Percentiles rank a stretch among this genome's conserved stretches.
Conservation (phyloP, 2,888 invertebrate species). For the Drosophila borealis region DNA sequence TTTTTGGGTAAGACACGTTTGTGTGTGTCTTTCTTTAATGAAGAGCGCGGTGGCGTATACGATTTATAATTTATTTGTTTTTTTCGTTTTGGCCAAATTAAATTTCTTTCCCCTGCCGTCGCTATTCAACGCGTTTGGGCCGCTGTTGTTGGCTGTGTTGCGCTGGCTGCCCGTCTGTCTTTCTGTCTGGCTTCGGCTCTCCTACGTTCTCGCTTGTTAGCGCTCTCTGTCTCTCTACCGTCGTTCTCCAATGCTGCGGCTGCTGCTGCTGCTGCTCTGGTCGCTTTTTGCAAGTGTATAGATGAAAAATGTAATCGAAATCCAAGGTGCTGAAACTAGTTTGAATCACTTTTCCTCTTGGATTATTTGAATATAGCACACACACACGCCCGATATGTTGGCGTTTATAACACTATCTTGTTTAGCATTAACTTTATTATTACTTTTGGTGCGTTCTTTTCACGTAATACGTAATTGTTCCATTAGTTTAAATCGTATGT, state of each 20-base stretch:
- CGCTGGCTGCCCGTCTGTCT: conserved; percentile 66
- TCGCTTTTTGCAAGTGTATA: conserved; percentile 74
- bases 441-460: conserved; percentile 71
- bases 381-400: conserved; percentile 52
- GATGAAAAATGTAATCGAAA: conserved; percentile 75
- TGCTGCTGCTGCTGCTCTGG: conserved; percentile 48
- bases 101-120: conserved; percentile 32
- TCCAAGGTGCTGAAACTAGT: conserved; percentile 70
- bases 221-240: conserved; percentile 56
- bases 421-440: conserved; percentile 50
- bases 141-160: conserved; percentile 68
- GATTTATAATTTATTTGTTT: conserved; percentile 30
- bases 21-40: conserved; percentile 33
- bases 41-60: conserved; percentile 12
- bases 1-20: conserved; percentile 51
- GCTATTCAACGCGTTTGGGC: conserved; percentile 60
- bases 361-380: conserved; percentile 58
- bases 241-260: conserved; percentile 57
- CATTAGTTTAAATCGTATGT: conserved; percentile 79
- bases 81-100: conserved; percentile 26
- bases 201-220: conserved; percentile 63
- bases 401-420: conserved; percentile 42
- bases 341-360: conserved; percentile 57
- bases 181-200: conserved; percentile 52
- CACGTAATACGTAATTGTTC: conserved; percentile 79